Base-by-base conservation (phyloP, 37 sponge, comb jelly and placozoan species). In the Aphrocallistes beatrix region DNA sequence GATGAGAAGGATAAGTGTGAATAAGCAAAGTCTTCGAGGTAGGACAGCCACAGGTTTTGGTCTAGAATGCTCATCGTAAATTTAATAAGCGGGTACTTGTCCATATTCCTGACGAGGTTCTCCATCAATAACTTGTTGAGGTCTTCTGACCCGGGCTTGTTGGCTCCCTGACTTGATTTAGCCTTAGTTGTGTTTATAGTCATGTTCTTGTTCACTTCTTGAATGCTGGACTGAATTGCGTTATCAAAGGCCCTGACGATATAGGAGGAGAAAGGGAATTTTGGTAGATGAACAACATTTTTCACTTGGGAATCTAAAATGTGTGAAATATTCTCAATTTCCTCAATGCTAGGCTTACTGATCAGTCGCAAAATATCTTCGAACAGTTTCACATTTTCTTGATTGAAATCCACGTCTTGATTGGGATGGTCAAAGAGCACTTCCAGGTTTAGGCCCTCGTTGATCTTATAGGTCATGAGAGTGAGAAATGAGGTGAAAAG, bases 401-500 rank as follows among this genome's bases (percentile, higher is more conserved):
- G 1, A 13, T 60, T 19, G 34, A 30, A 28, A 19, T 19, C 3
- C 1, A 32, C 21, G n/a, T 60, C 75, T 42, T 16, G 1, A 1
- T 84, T 51, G 9, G 38, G n/a, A 21, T 84, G 81, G 1, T 34
- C 60, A 37, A 81, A 81, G 28, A 88, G 32, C 85, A 37, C 36
- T 83, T 92, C 93, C 13, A 94, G 37, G 82, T 92, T 90, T 36
- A 75, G 51, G 39, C 82, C 81, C n/a, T 90, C 83, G 36, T 91
- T 94, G 38, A 92, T 87, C 37, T 86, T 89, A 21, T 86, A 86
- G 39, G 92, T 16, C 90, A 94, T 89, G 84, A 86, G 87, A 50
- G 91, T 86, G 36, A 92, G 51, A 81, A 92, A 94, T 37, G 92
- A 90, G 38, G 86, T 86, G 82, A 92, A 89, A 0, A 87, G 84